Percentiles rank a stretch among this genome's conserved stretches.
phyloP scores from a whole-genome alignment of 2,113 vertebrate genomes.

The Pluvialis apricaria region DNA sequence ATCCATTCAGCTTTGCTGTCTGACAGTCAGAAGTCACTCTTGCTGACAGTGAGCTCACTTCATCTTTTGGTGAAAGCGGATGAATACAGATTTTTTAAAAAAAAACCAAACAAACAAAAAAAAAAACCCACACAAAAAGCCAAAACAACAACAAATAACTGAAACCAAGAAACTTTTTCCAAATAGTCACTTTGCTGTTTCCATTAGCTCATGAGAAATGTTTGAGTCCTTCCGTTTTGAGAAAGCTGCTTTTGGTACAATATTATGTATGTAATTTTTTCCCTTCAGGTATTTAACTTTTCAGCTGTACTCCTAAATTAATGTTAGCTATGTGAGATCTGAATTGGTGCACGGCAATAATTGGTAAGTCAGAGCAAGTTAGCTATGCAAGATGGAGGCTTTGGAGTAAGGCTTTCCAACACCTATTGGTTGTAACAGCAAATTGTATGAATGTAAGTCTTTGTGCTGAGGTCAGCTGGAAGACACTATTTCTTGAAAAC shows the following conservation, averaged over 20 bases:
- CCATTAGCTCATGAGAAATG: neutral
- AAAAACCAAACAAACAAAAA: too few species aligned
- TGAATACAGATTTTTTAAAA: neutral
- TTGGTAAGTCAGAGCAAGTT: neutral
- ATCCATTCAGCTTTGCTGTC: neutral
- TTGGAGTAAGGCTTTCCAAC: neutral
- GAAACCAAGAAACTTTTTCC: neutral
- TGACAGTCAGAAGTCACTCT: neutral
- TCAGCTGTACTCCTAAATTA: neutral
- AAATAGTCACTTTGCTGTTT: neutral
- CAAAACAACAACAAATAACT: neutral
- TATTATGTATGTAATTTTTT: neutral
- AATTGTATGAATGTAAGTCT: neutral
- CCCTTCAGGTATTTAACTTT: neutral
- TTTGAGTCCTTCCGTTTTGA: neutral
- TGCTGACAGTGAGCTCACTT: neutral
- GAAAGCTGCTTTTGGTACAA: neutral
- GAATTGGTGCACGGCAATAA: neutral
- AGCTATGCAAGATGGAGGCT: neutral
- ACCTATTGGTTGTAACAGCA: neutral
- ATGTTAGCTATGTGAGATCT: neutral
- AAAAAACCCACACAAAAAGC: neutral
- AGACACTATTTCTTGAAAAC: constrained; percentile 25
- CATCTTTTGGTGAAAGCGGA: neutral
- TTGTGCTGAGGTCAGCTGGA: constrained; percentile 26